Evolutionary conservation across 2,797 vertebrate genomes (phyloP), one percentile per base, ranked within the genome.

Genomic region (Sciaenops ocellatus): DNA sequence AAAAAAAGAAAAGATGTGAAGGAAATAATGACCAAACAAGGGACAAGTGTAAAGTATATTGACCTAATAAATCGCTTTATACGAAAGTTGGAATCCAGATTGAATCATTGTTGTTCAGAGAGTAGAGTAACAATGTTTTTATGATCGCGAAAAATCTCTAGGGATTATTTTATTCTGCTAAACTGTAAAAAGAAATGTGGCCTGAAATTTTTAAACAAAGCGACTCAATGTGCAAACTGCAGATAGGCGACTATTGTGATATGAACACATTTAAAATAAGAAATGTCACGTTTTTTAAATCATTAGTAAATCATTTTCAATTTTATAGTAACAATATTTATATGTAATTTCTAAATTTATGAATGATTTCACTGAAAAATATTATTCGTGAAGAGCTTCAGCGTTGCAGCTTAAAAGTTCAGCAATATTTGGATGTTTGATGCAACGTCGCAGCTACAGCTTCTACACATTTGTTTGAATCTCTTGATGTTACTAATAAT

Each of bases 1-100:
- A 81, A 89, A 83, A 86, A 82, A 83, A 66, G 50, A 82, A 78
- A 79, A 82, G 63, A 90, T 89, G 88, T 91, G 89, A 94, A 94
- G 89, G 91, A 93, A 93, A 93, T 91, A 92, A 89, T 87, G 86
- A 94, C 87, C 89, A 92, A 93, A 95, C 91, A 85, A 90, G 89
- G 90, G 91, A 89, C 86, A 87, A 83, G 61, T 94, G 94, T 95
- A 94, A 94, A 95, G 81, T 92, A 91, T 93, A 92, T 91, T 92
- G 93, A 94, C 82, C 92, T 90, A 95, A 94, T 94, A 95, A 94
- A 95, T 94, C 82, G 80, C 83, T 94, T 95, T 94, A 92, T 95
- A 93, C 70, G 64, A 93, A 94, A 83, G 68, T 61, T 90, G 69
- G 85, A 73, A 93, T 91, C 71, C 78, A 88, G 76, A 74, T 84